These are phyloP conservation scores for Drosophila burlai DNA, from an alignment of 1,140 invertebrate species.

Conservation along the genomic window DNA sequence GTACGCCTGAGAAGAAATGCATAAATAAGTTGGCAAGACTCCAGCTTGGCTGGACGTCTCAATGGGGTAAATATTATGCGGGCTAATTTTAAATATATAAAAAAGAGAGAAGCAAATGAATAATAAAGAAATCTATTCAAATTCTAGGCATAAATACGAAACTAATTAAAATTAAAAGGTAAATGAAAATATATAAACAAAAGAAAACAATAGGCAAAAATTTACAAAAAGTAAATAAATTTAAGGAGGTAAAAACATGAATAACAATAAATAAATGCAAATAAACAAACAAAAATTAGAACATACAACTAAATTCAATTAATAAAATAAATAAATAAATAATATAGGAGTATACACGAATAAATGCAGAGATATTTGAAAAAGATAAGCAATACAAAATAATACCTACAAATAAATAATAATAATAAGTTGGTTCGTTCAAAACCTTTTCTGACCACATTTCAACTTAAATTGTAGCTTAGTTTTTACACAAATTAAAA, in stretches of 20 bases:
- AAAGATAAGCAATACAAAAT: background rate
- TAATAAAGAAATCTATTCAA: too few relatives aligned
- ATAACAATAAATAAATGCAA: background rate
- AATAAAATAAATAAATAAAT: background rate
- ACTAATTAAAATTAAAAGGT: background rate
- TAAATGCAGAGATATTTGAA: background rate
- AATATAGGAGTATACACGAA: background rate
- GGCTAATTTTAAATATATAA: background rate
- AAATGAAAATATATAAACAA: background rate
- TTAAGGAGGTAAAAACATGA: background rate
- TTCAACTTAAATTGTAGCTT: too few relatives aligned
- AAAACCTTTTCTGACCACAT: too few relatives aligned
- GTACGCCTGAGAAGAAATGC: background rate
- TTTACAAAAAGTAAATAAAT: background rate
- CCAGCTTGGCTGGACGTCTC: background rate
- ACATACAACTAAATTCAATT: background rate
- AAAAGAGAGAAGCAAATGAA: too few relatives aligned
- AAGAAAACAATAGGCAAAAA: background rate
- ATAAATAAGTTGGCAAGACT: background rate
- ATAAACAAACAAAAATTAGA: background rate
- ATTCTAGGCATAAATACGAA: background rate
- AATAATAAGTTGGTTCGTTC: background rate
- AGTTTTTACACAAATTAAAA: too few relatives aligned
- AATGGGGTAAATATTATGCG: too few relatives aligned
- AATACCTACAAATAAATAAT: background rate